Percentiles rank a stretch among this genome's conserved stretches.
These are phyloP conservation scores for Chironomus tentans DNA, from an alignment of 2,888 invertebrate species.

Conservation along the genomic window DNA sequence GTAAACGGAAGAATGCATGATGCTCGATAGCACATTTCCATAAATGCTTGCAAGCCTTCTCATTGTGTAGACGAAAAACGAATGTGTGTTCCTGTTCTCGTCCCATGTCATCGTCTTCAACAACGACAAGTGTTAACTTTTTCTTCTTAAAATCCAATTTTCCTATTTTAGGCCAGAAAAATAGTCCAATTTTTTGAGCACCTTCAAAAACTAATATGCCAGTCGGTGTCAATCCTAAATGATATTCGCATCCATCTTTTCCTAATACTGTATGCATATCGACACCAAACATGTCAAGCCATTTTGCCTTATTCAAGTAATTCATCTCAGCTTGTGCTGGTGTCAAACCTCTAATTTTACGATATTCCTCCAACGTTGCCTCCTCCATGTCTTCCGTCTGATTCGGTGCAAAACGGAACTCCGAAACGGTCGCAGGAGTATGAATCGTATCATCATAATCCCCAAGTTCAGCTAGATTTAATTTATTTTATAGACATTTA, in stretches of 20 bases:
- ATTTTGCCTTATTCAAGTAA: constrained; percentile 92
- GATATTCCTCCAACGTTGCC: constrained; percentile 84
- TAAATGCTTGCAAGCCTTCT: constrained; percentile 97
- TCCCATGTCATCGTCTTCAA: constrained; percentile 97
- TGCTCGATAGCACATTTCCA: constrained; percentile 99
- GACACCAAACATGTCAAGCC: constrained; percentile 98
- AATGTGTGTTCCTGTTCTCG: constrained; percentile 97
- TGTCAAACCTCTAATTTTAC: constrained; percentile 73
- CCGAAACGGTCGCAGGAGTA: constrained; percentile 93
- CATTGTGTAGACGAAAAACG: constrained; percentile 90
- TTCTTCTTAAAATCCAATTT: constrained; percentile 97
- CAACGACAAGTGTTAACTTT: constrained; percentile 91
- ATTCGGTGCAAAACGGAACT: constrained; percentile 93
- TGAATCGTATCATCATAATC: constrained; percentile 90
- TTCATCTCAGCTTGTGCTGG: constrained; percentile 94
- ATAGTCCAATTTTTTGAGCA: constrained; percentile 91
- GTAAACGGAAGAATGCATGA: constrained; percentile 95
- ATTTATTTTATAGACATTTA: too few relatives aligned
- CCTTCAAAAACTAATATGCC: constrained; percentile 98
- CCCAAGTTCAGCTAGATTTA: constrained; percentile 76
- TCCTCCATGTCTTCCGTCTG: constrained; percentile 96
- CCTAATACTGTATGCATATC: constrained; percentile 98
- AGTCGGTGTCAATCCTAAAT: constrained; percentile 92
- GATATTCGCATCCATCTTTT: constrained; percentile 94
- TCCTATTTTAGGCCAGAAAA: constrained; percentile 99